Evolutionary conservation across 2,113 vertebrate genomes (phyloP).

Genomic region (Siniperca knerii): DNA sequence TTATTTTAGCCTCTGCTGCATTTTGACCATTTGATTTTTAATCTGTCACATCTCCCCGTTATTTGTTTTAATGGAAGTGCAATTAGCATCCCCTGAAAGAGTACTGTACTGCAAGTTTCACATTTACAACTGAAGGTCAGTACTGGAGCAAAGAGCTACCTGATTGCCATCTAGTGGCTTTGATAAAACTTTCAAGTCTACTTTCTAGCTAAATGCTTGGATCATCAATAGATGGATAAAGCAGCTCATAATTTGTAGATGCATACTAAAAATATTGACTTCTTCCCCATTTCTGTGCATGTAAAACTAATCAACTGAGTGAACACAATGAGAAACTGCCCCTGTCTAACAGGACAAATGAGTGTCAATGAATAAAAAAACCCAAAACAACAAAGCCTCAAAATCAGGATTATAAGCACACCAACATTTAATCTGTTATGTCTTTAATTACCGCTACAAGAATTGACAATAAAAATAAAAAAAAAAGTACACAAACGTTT

Average conservation of each 20-base stretch:
- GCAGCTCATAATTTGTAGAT: neutral
- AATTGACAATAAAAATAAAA: conserved; percentile 24
- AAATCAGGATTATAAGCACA: neutral
- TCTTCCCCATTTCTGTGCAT: neutral
- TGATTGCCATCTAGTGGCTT: conserved; percentile 60
- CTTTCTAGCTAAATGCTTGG: neutral
- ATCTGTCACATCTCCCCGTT: neutral
- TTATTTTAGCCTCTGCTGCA: neutral
- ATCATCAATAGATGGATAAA: neutral
- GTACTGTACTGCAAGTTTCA: neutral
- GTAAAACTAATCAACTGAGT: neutral
- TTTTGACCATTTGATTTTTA: neutral
- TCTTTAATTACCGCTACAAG: conserved; percentile 52
- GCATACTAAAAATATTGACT: neutral
- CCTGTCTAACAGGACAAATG: too few species aligned
- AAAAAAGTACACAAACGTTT: neutral
- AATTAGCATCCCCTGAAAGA: too few species aligned
- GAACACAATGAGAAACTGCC: neutral
- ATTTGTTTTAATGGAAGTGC: too few species aligned
- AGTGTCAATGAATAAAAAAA: too few species aligned
- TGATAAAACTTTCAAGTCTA: neutral
- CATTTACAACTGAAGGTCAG: neutral
- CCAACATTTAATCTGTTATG: conserved; percentile 10
- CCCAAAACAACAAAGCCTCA: neutral
- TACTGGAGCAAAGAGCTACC: neutral